phyloP scores from a whole-genome alignment of 1,140 invertebrate species.

The Leptopilina boulardi region DNA sequence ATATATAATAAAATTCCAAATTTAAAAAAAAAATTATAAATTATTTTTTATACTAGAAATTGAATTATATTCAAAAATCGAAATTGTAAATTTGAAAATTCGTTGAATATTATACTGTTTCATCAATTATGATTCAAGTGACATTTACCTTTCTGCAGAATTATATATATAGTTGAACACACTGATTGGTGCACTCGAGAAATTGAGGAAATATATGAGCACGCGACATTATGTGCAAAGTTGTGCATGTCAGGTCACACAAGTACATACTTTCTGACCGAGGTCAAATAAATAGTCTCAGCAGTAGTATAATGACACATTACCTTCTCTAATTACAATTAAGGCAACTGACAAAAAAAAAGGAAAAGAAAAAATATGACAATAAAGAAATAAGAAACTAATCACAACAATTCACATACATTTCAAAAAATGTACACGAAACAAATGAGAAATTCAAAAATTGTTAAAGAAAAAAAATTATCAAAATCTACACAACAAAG shows the following conservation, averaged over 20 bases:
- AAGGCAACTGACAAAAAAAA: background rate
- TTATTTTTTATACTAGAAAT: no score
- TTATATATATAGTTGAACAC: background rate
- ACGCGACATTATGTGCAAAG: constrained; percentile 30
- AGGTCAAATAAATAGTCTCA: constrained; percentile 12
- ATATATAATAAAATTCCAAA: no score
- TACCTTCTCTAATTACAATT: background rate
- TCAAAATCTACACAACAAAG: no score
- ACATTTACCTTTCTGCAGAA: constrained; percentile 15
- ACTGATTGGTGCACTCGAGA: background rate
- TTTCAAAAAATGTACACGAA: no score
- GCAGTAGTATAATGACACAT: background rate
- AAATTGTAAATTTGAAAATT: background rate
- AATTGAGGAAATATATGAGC: background rate
- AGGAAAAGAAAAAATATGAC: background rate
- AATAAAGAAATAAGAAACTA: background rate
- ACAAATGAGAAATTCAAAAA: no score
- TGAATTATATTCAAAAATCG: background rate
- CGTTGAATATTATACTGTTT: background rate
- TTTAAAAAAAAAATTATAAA: no score
- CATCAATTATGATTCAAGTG: constrained; percentile 30
- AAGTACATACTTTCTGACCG: constrained; percentile 8
- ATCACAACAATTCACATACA: no score
- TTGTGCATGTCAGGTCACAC: background rate
- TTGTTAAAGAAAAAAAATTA: no score